These are phyloP conservation scores for Lathronympha strigana DNA, from an alignment of 2,888 invertebrate species.

Conservation along the genomic window DNA sequence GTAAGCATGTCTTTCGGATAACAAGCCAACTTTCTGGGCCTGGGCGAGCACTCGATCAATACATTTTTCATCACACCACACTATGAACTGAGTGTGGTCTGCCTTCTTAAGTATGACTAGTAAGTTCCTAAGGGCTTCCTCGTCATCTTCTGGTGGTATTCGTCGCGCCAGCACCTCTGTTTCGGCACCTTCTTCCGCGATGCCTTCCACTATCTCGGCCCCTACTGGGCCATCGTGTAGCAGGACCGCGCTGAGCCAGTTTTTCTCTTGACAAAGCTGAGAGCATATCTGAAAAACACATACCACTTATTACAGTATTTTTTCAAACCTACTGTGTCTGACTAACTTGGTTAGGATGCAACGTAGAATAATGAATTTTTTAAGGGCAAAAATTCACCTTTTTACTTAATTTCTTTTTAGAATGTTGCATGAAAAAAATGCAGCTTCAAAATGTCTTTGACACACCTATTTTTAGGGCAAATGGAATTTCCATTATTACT, in stretches of 20 bases:
- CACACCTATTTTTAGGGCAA: too few species aligned
- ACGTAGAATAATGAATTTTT: too few species aligned
- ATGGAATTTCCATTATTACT: too few species aligned
- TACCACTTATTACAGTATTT: neutral
- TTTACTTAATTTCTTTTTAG: too few species aligned
- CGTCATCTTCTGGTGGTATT: constrained; percentile 15
- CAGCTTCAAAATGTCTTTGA: too few species aligned
- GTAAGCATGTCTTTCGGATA: constrained; percentile 32
- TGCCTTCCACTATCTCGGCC: constrained; percentile 6
- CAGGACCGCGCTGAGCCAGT: constrained; percentile 23
- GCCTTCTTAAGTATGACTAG: constrained; percentile 32
- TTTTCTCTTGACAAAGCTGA: constrained; percentile 24
- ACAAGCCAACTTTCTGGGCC: constrained; percentile 27
- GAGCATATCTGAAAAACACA: constrained; percentile 21
- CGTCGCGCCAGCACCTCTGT: constrained; percentile 20
- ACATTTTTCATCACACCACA: constrained; percentile 35
- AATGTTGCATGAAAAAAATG: too few species aligned
- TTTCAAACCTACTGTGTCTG: too few species aligned
- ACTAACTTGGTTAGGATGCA: too few species aligned
- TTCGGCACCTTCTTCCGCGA: neutral
- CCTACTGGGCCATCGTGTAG: constrained; percentile 26
- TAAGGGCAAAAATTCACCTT: too few species aligned
- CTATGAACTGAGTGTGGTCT: constrained; percentile 32
- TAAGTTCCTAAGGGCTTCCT: constrained; percentile 23
- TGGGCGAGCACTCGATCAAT: constrained; percentile 24